A percentile compares a stretch with the other conserved stretches of the same genome.
These are phyloP conservation scores for Chironomus tentans DNA, from an alignment of 2,888 invertebrate genomes.

Conservation along the genomic window DNA sequence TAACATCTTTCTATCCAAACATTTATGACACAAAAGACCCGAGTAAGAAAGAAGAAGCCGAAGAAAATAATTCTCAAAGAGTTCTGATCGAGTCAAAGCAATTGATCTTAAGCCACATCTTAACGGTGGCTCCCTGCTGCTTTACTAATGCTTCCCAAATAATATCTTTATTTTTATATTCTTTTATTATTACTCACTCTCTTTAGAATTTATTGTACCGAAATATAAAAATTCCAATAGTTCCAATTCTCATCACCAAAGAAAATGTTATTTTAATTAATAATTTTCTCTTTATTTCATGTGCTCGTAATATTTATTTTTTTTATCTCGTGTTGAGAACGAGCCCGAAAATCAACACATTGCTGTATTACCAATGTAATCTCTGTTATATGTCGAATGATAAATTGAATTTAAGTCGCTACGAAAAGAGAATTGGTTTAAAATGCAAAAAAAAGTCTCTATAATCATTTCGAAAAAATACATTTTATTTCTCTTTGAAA, in stretches of 20 bases:
- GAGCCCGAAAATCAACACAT: conserved; percentile 16
- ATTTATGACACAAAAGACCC: too few relatives aligned
- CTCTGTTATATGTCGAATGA: conserved; percentile 1
- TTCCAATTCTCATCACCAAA: neutral
- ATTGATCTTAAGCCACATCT: conserved; percentile 1
- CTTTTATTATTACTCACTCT: neutral
- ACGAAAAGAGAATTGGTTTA: neutral
- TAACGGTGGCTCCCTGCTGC: conserved; percentile 1
- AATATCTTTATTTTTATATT: neutral
- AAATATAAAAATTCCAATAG: neutral
- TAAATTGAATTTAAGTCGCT: conserved; percentile 1
- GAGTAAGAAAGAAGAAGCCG: neutral
- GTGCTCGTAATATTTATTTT: too few relatives aligned
- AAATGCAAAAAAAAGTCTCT: neutral
- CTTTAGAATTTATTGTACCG: neutral
- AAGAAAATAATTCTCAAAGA: neutral
- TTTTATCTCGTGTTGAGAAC: neutral
- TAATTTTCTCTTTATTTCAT: neutral
- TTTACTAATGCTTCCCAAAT: conserved; percentile 1
- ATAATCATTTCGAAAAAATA: neutral
- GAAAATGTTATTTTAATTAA: conserved; percentile 12
- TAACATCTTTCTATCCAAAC: too few relatives aligned
- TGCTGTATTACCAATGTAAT: neutral
- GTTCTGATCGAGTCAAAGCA: neutral
- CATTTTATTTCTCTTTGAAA: neutral